Base-by-base conservation (phyloP, 2,888 invertebrate species). In the Polydrusus cervinus region DNA sequence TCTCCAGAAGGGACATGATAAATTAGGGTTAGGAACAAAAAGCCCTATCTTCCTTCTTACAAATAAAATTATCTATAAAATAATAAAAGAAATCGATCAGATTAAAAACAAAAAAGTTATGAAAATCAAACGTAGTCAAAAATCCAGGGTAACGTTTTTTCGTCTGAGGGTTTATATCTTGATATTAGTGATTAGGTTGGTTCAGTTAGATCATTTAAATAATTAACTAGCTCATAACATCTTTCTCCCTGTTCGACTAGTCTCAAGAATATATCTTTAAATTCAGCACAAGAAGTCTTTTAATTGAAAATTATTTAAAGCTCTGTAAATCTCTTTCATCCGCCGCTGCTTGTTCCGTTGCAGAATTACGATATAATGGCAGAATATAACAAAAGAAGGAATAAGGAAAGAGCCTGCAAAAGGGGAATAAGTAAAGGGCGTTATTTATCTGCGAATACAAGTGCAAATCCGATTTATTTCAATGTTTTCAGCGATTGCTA, bases 401-500 rank as follows among this genome's bases (percentile, higher is more conserved):
- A 55, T 64, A 64, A 62, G 25, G 38, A 71, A 66, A 20, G 57
- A 66, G 47, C 18, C 47, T 40, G 40, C 71, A n/a, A 65, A 62
- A 70, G 51, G 62, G 62, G 20, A 70, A 70, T 70, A 70, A 70
- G 61, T 62, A 51, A 70, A 61, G 70, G 53, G 53, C 49, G 71
- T 71, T 70, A 71, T 71, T 71, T 71, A 71, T 71, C 67, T 43
- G 34, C 53, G 67, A 85, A 82, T 82, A 82, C 81, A 80, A 81
- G 83, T 81, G 82, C 81, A 84, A 84, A 84, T 84, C 83, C 82
- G 83, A 85, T 85, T 86, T 85, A 85, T 85, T 83, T 82, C 82
- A 84, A 85, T 83, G 83, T 84, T 84, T 83, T 83, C 84, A 85
- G 84, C 83, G 84, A 84, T 83, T 82, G 81, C 85, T 86, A 86